phyloP scores from a whole-genome alignment of 2,888 invertebrate species.

The Lamellibrachia satsuma region DNA sequence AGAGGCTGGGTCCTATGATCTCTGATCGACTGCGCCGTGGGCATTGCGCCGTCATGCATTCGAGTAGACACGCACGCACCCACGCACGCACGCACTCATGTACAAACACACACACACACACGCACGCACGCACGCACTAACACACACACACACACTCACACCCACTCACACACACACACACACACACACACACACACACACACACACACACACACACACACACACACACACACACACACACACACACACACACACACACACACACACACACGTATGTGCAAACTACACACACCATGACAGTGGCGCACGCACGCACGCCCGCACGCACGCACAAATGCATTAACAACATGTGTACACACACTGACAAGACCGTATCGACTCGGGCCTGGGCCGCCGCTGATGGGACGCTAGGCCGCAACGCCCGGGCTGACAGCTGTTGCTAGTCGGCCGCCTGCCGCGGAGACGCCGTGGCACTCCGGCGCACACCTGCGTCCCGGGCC shows the following conservation, averaged over 20 bases:
- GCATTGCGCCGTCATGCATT: background rate
- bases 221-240: background rate
- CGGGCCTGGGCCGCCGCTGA: background rate
- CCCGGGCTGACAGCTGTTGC: background rate
- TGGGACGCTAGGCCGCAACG: background rate
- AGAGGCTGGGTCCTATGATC: background rate
- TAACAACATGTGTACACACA: background rate
- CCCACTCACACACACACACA: background rate
- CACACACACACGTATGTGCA: background rate
- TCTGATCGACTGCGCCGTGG: background rate
- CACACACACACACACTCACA: background rate
- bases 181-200: background rate
- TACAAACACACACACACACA: background rate
- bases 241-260: background rate
- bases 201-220: background rate
- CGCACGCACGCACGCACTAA: background rate
- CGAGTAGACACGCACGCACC: background rate
- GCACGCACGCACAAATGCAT: background rate
- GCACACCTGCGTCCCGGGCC: background rate
- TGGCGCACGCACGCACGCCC: background rate
- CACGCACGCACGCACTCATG: background rate
- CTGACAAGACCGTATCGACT: background rate
- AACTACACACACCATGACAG: background rate
- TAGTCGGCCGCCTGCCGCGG: background rate
- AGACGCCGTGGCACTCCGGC: background rate